Percentiles rank a stretch among this genome's conserved stretches.
Evolutionary conservation across 2,888 invertebrate species (phyloP).

Genomic region (Taenaris catops): DNA sequence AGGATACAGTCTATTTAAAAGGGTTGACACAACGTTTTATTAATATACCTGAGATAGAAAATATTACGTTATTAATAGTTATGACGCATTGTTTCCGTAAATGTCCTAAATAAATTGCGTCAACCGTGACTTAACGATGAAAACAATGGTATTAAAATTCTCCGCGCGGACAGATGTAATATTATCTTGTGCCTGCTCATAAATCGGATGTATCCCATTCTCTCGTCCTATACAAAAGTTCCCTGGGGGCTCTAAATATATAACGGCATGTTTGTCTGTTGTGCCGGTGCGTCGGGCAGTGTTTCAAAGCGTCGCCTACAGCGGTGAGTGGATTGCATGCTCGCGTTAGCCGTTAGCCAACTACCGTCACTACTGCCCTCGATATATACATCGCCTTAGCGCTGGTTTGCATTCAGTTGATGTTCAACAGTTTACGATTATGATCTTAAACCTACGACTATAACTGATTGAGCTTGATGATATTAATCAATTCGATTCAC

Average conservation of each 20-base stretch:
- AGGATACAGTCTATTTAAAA: conserved; percentile 9
- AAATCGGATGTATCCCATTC: conserved; percentile 8
- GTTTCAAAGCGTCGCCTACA: conserved; percentile 98
- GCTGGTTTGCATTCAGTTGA: conserved; percentile 6
- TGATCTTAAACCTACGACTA: background rate
- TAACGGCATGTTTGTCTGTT: conserved; percentile 78
- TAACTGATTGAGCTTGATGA: too few relatives aligned
- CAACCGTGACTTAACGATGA: too few relatives aligned
- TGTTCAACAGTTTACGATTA: conserved; percentile 4
- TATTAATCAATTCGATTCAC: too few relatives aligned
- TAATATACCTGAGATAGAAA: too few relatives aligned
- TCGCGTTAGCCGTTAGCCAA: conserved; percentile 11
- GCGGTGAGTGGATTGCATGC: conserved; percentile 86
- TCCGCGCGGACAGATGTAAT: background rate
- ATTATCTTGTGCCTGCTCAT: background rate
- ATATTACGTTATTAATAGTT: too few relatives aligned
- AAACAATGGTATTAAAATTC: background rate
- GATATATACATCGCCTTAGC: conserved; percentile 5
- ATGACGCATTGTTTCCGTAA: too few relatives aligned
- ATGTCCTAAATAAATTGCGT: too few relatives aligned
- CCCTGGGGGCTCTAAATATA: conserved; percentile 27
- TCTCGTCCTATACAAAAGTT: conserved; percentile 6
- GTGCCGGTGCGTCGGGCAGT: conserved; percentile 83
- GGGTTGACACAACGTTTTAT: too few relatives aligned
- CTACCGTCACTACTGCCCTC: conserved; percentile 8